These are phyloP conservation scores for Cantharis flavilabris DNA, from an alignment of 2,888 invertebrate genomes.

Conservation along the genomic window DNA sequence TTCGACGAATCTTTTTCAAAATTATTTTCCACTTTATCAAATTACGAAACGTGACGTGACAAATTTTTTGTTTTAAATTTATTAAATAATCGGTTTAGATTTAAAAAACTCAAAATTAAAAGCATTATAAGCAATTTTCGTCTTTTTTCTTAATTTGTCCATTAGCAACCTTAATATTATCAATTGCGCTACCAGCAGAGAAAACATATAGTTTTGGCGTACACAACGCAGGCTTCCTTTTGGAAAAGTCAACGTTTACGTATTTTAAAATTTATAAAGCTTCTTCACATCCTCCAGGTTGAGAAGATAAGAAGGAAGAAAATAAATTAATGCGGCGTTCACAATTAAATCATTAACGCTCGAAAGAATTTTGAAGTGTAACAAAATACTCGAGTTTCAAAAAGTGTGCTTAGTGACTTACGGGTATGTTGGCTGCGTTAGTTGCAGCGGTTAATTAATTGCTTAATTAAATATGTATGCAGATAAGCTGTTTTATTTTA, in stretches of 20 bases:
- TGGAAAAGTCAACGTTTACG: not conserved
- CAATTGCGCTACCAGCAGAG: not conserved
- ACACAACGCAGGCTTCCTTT: not conserved
- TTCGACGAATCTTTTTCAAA: not conserved
- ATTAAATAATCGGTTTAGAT: not conserved
- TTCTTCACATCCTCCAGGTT: not conserved
- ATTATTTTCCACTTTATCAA: slow-evolving; percentile 2
- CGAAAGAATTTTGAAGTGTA: not conserved
- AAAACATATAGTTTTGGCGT: not conserved
- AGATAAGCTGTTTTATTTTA: not conserved
- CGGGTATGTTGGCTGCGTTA: not conserved
- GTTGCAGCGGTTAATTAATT: slow-evolving; percentile 4
- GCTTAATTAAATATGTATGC: slow-evolving; percentile 6
- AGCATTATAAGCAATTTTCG: not conserved
- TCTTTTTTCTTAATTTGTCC: not conserved
- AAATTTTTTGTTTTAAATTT: not conserved
- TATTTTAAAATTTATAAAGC: not conserved
- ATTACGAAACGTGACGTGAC: not conserved
- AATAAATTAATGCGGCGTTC: not conserved
- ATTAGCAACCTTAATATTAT: not conserved
- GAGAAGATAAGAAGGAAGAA: not conserved
- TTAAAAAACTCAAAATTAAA: not conserved
- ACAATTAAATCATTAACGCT: not conserved
- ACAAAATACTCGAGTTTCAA: slow-evolving; percentile 1
- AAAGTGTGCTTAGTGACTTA: slow-evolving; percentile 7